These are phyloP conservation scores for Panthera uncia DNA, from an alignment of 2,113 vertebrate species.

Conservation along the genomic window DNA sequence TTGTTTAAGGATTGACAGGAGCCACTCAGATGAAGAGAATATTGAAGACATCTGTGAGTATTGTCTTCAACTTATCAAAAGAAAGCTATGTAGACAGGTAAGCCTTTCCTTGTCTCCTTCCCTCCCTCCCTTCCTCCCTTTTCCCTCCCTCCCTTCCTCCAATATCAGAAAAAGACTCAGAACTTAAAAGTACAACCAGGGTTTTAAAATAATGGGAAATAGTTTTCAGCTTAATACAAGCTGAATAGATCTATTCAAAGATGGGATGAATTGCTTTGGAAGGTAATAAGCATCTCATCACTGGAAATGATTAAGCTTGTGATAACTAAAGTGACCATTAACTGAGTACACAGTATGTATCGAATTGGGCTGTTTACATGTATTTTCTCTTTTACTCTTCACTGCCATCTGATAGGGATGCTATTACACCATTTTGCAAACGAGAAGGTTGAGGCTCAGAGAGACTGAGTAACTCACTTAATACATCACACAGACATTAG, in stretches of 20 bases:
- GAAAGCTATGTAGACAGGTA: not conserved
- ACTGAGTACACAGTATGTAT: not conserved
- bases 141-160: too few relatives aligned
- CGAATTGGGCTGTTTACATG: not conserved
- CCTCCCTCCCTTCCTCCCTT: too few relatives aligned
- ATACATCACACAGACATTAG: not conserved
- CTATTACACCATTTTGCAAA: not conserved
- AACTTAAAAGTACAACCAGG: not conserved
- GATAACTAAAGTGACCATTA: not conserved
- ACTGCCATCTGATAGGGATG: not conserved
- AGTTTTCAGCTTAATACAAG: not conserved
- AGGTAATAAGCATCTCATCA: not conserved
- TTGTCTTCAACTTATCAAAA: not conserved
- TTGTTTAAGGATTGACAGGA: not conserved
- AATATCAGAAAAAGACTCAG: not conserved
- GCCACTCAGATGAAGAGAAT: not conserved
- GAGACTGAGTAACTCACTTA: not conserved
- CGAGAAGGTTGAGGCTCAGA: not conserved
- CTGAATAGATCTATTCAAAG: not conserved
- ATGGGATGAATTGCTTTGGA: not conserved
- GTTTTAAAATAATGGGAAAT: not conserved
- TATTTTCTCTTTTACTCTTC: not conserved
- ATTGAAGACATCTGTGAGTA: not conserved
- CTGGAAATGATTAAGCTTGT: not conserved
- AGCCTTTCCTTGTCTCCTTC: not conserved